Evolutionary conservation across 2,888 invertebrate genomes (phyloP).

Genomic region (Nymphalis c-album): DNA sequence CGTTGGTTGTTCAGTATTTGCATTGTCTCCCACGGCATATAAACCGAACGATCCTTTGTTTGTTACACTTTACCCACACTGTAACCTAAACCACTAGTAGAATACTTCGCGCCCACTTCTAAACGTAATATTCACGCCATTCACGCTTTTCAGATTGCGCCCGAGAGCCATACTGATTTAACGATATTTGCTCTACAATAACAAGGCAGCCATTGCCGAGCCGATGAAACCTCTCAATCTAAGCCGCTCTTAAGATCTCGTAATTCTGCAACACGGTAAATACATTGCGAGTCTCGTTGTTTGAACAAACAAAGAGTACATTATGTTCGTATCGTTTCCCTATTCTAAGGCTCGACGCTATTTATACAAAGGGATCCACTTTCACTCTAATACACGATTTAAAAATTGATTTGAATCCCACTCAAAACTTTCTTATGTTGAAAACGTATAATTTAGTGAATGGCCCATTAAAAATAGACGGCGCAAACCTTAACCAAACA

Average conservation of each 20-base stretch:
- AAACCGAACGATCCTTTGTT: conserved; percentile 75
- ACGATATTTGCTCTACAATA: conserved; percentile 65
- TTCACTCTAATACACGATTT: conserved; percentile 65
- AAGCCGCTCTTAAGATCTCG: conserved; percentile 42
- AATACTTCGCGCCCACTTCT: conserved; percentile 69
- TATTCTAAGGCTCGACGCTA: conserved; percentile 30
- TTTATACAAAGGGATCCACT: conserved; percentile 48
- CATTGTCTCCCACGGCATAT: conserved; percentile 63
- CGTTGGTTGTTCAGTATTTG: conserved; percentile 62
- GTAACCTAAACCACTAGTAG: conserved; percentile 61
- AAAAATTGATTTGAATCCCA: conserved; percentile 59
- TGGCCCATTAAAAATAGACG: conserved; percentile 59
- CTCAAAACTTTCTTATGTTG: conserved; percentile 65
- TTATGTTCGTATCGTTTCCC: conserved; percentile 10
- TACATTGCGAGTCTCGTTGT: conserved; percentile 15
- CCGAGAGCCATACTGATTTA: conserved; percentile 55
- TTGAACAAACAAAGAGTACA: conserved; percentile 27
- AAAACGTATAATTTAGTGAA: conserved; percentile 72
- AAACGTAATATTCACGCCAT: conserved; percentile 62
- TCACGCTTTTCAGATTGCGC: conserved; percentile 55
- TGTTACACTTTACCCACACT: conserved; percentile 67
- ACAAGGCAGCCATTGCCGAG: conserved; percentile 55
- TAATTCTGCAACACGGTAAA: conserved; percentile 23
- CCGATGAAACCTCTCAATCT: conserved; percentile 57
- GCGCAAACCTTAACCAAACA: conserved; percentile 62